phyloP scores from a whole-genome alignment of 2,113 vertebrate species.

The Sylvilagus bachmani region DNA sequence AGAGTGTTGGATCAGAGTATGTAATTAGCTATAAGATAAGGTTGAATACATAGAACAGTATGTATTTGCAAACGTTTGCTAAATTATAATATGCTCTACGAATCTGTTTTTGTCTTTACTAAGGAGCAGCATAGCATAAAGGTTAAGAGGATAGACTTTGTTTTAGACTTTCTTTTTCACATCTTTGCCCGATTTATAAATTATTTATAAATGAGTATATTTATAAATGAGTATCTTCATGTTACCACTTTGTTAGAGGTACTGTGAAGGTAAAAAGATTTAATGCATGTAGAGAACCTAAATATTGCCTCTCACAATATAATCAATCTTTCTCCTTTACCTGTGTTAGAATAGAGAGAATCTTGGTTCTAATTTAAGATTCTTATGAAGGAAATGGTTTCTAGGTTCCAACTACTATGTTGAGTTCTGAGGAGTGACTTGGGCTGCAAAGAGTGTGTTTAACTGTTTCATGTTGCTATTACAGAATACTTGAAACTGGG shows the following conservation, averaged over 20 bases:
- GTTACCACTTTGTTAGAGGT: neutral
- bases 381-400: neutral
- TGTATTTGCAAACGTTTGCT: neutral
- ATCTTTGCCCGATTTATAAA: neutral
- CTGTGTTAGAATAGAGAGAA: neutral
- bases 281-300: neutral
- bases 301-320: neutral
- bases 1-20: neutral
- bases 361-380: neutral
- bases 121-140: neutral
- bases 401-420: neutral
- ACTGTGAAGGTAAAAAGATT: neutral
- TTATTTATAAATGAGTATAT: neutral
- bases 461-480: too few relatives aligned
- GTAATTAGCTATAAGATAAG: neutral
- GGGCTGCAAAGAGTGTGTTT: neutral
- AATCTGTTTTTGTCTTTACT: neutral
- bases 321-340: neutral
- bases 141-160: neutral
- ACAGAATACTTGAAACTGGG: too few relatives aligned
- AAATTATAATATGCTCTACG: neutral
- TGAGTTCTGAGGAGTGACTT: neutral
- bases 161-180: neutral
- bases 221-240: neutral
- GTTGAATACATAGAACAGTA: neutral